Conservation (phyloP, 2,888 invertebrate genomes). For the Lasioglossum leucozonium region DNA sequence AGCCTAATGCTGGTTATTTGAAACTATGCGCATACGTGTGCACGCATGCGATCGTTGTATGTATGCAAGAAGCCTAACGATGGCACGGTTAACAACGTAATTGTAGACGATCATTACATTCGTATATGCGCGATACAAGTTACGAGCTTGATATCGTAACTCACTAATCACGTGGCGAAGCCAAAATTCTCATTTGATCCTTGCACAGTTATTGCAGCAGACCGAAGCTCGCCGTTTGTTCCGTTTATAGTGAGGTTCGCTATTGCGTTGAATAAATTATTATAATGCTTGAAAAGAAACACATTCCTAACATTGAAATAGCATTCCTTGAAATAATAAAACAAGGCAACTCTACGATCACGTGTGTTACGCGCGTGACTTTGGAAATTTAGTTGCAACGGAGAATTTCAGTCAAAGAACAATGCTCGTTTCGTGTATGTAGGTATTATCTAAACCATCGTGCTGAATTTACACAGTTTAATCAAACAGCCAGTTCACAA, state of each 20-base stretch:
- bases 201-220: no score
- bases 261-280: neutral
- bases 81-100: neutral
- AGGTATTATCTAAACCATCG: neutral
- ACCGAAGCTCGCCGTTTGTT: neutral
- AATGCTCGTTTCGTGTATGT: neutral
- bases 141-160: neutral
- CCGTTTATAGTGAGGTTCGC: no score
- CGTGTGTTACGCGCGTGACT: neutral
- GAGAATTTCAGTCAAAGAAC: neutral
- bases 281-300: neutral
- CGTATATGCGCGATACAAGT: neutral
- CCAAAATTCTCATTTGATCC: neutral
- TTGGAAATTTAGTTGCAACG: neutral
- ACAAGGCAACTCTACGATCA: neutral
- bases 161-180: neutral
- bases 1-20: neutral
- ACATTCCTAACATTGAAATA: neutral
- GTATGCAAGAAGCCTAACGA: neutral
- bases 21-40: neutral
- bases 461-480: neutral
- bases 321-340: neutral
- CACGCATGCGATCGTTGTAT: neutral
- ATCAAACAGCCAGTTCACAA: neutral
- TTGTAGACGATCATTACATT: neutral